Conservation (phyloP, 2,797 vertebrate genomes). For the Squalus acanthias region DNA sequence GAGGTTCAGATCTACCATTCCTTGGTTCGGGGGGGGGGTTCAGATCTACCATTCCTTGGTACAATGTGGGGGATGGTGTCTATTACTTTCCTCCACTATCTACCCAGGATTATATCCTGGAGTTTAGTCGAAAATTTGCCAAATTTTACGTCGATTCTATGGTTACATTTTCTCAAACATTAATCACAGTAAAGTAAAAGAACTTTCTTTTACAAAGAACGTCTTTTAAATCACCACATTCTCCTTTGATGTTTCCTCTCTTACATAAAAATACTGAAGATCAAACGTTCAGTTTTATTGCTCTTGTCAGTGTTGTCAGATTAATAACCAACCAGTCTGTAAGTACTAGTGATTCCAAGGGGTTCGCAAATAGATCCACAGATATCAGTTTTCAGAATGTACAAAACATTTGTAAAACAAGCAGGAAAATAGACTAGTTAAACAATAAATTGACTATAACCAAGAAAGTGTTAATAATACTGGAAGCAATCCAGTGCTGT, state of each 20-base stretch:
- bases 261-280: background rate
- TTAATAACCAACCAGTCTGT: background rate
- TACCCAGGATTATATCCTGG: background rate
- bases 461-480: background rate
- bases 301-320: background rate
- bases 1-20: too few species aligned
- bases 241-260: background rate
- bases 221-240: background rate
- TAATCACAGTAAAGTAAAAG: too few species aligned
- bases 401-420: background rate
- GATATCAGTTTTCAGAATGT: background rate
- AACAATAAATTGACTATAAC: background rate
- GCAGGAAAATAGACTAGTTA: background rate
- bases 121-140: background rate
- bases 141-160: background rate
- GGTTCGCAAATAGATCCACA: too few species aligned
- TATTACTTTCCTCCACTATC: background rate
- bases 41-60: too few species aligned
- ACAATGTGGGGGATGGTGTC: too few species aligned
- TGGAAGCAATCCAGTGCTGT: background rate
- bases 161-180: slow-evolving; percentile 17
- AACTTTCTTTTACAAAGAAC: background rate
- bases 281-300: background rate
- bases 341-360: background rate
- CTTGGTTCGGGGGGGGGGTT: too few species aligned